Percentiles rank a stretch among this genome's conserved stretches.
Conservation (phyloP, 1,140 invertebrate genomes). For the Sminthurinus signatus region DNA sequence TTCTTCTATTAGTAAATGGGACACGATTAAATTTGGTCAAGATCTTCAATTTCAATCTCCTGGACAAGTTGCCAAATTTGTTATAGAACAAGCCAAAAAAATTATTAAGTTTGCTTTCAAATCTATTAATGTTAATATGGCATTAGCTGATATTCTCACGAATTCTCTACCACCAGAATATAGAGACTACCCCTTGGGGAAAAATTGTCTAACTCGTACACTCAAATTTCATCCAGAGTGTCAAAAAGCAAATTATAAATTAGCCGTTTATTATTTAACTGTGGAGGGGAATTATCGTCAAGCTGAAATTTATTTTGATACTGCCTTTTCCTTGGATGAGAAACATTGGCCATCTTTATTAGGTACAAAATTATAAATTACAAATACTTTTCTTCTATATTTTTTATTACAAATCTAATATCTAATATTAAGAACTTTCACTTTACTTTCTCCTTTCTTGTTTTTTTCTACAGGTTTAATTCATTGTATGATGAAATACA, state of each 20-base stretch:
- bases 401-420: too few relatives aligned
- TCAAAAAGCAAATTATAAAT: not conserved
- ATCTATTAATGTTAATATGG: not conserved
- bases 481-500: not conserved
- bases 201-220: not conserved
- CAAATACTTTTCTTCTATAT: too few relatives aligned
- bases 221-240: not conserved
- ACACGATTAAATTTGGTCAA: too few relatives aligned
- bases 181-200: not conserved
- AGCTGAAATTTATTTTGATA: slow-evolving; percentile 1
- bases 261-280: not conserved
- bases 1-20: too few relatives aligned
- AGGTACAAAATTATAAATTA: not conserved
- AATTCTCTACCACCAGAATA: not conserved
- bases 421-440: too few relatives aligned
- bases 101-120: slow-evolving; percentile 2
- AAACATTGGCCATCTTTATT: not conserved
- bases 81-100: not conserved
- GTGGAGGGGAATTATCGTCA: not conserved
- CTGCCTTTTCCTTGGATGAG: not conserved
- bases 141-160: not conserved
- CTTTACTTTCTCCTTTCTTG: too few relatives aligned
- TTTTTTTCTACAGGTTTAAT: not conserved
- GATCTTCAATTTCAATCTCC: too few relatives aligned
- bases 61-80: too few relatives aligned